Conservation (phyloP, 2,797 vertebrate genomes). For the Pantherophis vulpinus region DNA sequence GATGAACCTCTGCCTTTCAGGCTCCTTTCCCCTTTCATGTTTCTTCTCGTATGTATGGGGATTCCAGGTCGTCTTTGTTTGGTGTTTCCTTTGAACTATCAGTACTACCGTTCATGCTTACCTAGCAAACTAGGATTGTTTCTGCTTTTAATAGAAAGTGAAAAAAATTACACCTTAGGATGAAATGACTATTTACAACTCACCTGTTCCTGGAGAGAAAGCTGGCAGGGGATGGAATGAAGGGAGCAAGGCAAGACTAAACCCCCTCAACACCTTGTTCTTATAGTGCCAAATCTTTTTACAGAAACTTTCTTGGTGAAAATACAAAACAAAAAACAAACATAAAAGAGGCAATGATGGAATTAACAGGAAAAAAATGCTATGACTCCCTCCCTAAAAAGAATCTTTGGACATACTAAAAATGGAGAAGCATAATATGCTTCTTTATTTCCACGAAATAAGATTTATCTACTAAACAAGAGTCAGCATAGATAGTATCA, state of each 20-base stretch:
- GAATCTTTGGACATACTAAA: neutral
- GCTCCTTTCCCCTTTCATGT: neutral
- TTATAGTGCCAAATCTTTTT: neutral
- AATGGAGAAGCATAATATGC: neutral
- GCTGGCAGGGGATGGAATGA: neutral
- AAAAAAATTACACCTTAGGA: neutral
- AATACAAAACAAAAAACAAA: neutral
- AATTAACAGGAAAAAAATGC: neutral
- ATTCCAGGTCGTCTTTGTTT: neutral
- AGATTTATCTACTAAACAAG: neutral
- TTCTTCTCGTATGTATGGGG: neutral
- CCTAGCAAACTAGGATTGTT: neutral
- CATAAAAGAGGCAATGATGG: neutral
- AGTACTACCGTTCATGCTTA: neutral
- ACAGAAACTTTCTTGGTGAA: neutral
- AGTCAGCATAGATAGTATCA: neutral
- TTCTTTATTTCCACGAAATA: neutral
- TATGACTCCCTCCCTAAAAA: neutral
- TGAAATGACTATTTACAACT: neutral
- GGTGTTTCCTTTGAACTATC: slow-evolving; percentile 1
- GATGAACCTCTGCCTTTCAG: neutral
- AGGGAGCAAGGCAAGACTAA: neutral
- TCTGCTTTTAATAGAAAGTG: neutral
- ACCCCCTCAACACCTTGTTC: neutral
- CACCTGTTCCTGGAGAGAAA: neutral